Base-by-base conservation (phyloP, 2,797 vertebrate genomes). In the Sebastes umbrosus region DNA sequence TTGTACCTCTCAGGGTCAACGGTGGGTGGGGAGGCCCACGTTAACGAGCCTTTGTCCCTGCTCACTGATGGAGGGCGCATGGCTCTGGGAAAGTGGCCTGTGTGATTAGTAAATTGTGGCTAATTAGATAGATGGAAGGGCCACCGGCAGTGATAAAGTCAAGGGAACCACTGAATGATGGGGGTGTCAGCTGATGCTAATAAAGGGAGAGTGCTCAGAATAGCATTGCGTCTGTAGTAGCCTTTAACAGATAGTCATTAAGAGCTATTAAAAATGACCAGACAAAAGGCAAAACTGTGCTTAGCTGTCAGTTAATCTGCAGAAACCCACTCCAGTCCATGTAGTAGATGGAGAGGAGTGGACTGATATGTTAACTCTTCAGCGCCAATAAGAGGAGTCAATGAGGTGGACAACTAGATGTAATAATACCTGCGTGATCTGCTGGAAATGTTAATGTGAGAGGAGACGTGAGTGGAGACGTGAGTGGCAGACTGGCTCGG, bases 51-150 rank as follows among this genome's bases (percentile, higher is more conserved):
- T 93, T 96, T 97, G 89, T 93, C 87, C 92, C 93, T 96, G 90
- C 91, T 94, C 92, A 74, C 76, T 92, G 85, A 83, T 90, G 91
- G 93, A 89, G 94, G 92, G 60, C 87, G 78, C 88, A 76, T 73
- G 70, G 90, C 92, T 93, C 91, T 88, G 81, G 93, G 91, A 95
- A 94, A 90, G 88, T 89, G 25, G 88, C 91, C 90, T 91, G 50
- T 89, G 57, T 96, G 94, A 96, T 92, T 96, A 94, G 92, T 94
- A 96, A 95, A 96, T 95, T 94, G 86, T 92, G 94, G 94, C 92
- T 97, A 97, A 97, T 96, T 96, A 94, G 95, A 94, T 96, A 90
- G 96, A 93, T 96, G 95, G 94, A 95, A 94, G 95, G 95, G 94
- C 96, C 95, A 96, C 83, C 88, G 82, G 86, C 92, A 92, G 91